Conservation (phyloP, 2,888 invertebrate genomes). For the Heliconius ethilla region DNA sequence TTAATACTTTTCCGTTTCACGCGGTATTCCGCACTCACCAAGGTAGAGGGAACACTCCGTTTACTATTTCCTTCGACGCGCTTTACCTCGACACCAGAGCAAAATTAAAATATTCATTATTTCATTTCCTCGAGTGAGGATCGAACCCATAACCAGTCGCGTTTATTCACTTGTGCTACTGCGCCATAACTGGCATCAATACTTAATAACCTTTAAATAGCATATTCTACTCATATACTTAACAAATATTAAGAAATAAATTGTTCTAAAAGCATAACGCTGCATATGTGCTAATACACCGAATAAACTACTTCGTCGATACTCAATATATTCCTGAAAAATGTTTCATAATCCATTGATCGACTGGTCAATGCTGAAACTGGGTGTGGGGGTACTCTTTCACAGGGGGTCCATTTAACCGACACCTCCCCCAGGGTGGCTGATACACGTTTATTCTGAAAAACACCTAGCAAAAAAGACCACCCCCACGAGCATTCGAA, state of each 20-base stretch:
- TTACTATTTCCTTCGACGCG: too few relatives aligned
- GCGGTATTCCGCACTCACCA: too few relatives aligned
- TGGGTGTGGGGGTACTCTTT: constrained; percentile 53
- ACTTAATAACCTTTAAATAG: too few relatives aligned
- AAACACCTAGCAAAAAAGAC: constrained; percentile 62
- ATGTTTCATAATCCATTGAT: constrained; percentile 75
- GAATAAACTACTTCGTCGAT: constrained; percentile 19
- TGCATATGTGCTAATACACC: neutral
- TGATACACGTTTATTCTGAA: constrained; percentile 69
- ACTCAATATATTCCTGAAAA: constrained; percentile 48
- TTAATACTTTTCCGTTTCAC: too few relatives aligned
- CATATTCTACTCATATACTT: neutral
- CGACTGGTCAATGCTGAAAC: constrained; percentile 64
- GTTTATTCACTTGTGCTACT: too few relatives aligned
- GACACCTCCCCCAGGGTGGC: constrained; percentile 48
- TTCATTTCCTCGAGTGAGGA: too few relatives aligned
- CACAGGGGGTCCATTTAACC: constrained; percentile 64
- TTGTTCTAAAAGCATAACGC: neutral
- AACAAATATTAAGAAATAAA: neutral
- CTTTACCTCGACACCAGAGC: too few relatives aligned
- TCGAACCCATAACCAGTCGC: too few relatives aligned
- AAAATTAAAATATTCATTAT: too few relatives aligned
- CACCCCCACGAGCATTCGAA: constrained; percentile 62
- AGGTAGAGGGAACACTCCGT: too few relatives aligned
- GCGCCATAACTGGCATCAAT: too few relatives aligned